Conservation (phyloP, 2,113 vertebrate species). For the Scortum barcoo region DNA sequence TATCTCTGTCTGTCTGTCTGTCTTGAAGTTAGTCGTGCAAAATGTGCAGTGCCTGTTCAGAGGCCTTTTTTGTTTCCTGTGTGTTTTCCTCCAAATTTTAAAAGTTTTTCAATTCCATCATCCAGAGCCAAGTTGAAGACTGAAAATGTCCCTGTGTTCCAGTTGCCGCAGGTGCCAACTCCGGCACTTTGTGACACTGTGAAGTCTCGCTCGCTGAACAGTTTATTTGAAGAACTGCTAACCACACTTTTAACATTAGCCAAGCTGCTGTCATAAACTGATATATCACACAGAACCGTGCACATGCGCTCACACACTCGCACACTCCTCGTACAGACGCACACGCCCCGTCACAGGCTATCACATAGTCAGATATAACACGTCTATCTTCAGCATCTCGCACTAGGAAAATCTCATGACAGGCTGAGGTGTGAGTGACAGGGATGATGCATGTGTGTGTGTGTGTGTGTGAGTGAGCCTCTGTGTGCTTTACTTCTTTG, state of each 20-base stretch:
- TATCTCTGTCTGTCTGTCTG: not conserved
- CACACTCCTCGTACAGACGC: conserved; percentile 11
- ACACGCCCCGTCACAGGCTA: conserved; percentile 43
- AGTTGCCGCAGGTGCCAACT: conserved; percentile 53
- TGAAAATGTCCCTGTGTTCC: conserved; percentile 41
- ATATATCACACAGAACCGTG: conserved; percentile 53
- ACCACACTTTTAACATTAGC: conserved; percentile 74
- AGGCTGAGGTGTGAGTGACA: conserved; percentile 54
- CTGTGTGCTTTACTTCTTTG: conserved; percentile 3
- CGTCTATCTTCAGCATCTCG: conserved; percentile 73
- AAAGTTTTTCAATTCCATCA: conserved; percentile 51
- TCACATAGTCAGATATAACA: conserved; percentile 66
- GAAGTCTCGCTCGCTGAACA: conserved; percentile 52
- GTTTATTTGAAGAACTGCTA: conserved; percentile 74
- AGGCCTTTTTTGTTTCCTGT: not conserved
- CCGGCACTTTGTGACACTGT: conserved; percentile 46
- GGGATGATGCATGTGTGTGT: not conserved
- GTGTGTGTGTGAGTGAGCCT: not conserved
- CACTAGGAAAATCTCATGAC: conserved; percentile 54
- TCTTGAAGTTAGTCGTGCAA: not conserved
- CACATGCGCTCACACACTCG: conserved; percentile 39
- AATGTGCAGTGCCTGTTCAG: not conserved
- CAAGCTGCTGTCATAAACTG: conserved; percentile 63
- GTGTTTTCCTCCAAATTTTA: conserved; percentile 25
- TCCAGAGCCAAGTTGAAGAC: conserved; percentile 31